phyloP scores from a whole-genome alignment of 2,797 vertebrate genomes.

The Nannoperca australis region DNA sequence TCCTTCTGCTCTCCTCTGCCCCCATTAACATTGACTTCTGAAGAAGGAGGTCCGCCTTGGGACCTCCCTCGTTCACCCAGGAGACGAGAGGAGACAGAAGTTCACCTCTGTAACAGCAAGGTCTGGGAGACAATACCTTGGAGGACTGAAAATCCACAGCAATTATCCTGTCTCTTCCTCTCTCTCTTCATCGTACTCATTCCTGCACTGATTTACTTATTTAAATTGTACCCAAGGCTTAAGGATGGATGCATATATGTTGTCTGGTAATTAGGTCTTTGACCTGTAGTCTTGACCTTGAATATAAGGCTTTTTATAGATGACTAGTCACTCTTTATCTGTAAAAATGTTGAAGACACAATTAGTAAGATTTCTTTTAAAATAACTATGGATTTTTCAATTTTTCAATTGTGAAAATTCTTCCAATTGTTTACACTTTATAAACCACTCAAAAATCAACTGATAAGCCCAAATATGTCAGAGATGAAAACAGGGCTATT shows the following conservation, averaged over 20 bases:
- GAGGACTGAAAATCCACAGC: slow-evolving; percentile 61
- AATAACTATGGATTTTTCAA: too few relatives aligned
- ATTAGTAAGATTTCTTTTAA: neutral
- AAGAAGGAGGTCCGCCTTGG: slow-evolving; percentile 33
- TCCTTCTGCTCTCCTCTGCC: slow-evolving; percentile 37
- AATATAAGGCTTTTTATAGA: slow-evolving; percentile 8
- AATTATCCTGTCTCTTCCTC: slow-evolving; percentile 51
- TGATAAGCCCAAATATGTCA: too few relatives aligned
- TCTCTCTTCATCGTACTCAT: slow-evolving; percentile 41
- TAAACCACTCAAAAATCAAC: too few relatives aligned
- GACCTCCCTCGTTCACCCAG: slow-evolving; percentile 42
- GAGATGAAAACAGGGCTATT: neutral
- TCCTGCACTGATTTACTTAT: slow-evolving; percentile 48
- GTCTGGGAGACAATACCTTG: slow-evolving; percentile 48
- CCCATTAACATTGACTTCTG: slow-evolving; percentile 53
- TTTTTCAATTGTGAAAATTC: too few relatives aligned
- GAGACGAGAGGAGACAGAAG: slow-evolving; percentile 52
- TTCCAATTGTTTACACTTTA: too few relatives aligned
- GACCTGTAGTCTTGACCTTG: slow-evolving; percentile 33
- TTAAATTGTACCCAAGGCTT: slow-evolving; percentile 37
- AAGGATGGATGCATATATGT: slow-evolving; percentile 10
- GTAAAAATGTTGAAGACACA: slow-evolving; percentile 2
- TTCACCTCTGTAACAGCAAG: slow-evolving; percentile 54
- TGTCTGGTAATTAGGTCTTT: slow-evolving; percentile 36
- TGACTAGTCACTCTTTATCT: slow-evolving; percentile 2